A percentile compares a stretch with the other conserved stretches of the same genome.
These are phyloP conservation scores for Tribolium freemani DNA, from an alignment of 2,888 invertebrate species.

Conservation along the genomic window DNA sequence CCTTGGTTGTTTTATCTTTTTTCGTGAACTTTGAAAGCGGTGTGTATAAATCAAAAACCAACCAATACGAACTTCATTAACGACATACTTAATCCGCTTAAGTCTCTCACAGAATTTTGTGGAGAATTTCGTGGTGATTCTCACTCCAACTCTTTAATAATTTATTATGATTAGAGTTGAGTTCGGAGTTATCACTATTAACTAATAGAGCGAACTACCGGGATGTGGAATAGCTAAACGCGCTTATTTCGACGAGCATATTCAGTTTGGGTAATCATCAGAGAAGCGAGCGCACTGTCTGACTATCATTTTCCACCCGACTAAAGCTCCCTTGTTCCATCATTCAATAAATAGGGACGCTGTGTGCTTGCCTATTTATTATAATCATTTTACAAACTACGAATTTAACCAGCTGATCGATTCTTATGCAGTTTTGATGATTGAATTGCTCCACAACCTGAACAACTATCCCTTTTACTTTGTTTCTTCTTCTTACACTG, in stretches of 20 bases:
- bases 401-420: slow-evolving; percentile 6
- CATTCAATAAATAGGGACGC: slow-evolving; percentile 24
- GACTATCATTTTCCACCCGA: slow-evolving; percentile 38
- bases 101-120: slow-evolving; percentile 3
- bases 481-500: too few species aligned
- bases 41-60: neutral
- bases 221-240: slow-evolving; percentile 39
- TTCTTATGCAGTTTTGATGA: slow-evolving; percentile 1
- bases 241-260: slow-evolving; percentile 47
- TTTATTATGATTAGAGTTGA: slow-evolving; percentile 8
- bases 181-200: slow-evolving; percentile 35
- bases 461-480: neutral
- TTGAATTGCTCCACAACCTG: neutral
- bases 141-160: slow-evolving; percentile 5
- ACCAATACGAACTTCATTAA: neutral
- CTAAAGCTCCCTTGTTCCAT: slow-evolving; percentile 26
- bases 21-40: neutral
- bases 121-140: neutral
- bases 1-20: neutral
- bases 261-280: slow-evolving; percentile 51
- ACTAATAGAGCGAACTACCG: slow-evolving; percentile 41
- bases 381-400: slow-evolving; percentile 14
- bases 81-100: neutral
- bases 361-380: slow-evolving; percentile 20
- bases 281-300: slow-evolving; percentile 25